Percentiles rank a stretch among this genome's conserved stretches.
Conservation (phyloP, 2,797 vertebrate genomes). For the Alfaro cultratus region DNA sequence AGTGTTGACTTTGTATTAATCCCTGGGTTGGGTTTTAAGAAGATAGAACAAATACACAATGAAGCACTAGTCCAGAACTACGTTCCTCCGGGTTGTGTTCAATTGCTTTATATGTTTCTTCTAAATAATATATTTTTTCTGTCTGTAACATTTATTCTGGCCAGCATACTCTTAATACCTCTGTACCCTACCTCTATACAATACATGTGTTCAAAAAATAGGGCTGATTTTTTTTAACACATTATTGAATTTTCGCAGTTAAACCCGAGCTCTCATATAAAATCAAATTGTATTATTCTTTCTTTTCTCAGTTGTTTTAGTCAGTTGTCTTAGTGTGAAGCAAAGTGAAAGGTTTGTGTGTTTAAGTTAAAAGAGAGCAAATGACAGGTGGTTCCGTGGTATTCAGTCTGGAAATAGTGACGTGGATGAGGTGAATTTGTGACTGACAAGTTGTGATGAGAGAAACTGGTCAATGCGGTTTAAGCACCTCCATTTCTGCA, state of each 20-base stretch:
- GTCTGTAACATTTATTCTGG: background rate
- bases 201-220: background rate
- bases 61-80: background rate
- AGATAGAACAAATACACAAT: background rate
- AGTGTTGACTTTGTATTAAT: background rate
- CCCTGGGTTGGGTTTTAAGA: background rate
- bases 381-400: constrained; percentile 49
- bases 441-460: constrained; percentile 70
- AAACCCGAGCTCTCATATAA: background rate
- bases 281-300: background rate
- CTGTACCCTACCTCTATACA: background rate
- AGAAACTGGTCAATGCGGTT: constrained; percentile 69
- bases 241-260: background rate
- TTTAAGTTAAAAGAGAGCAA: constrained; percentile 49
- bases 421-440: constrained; percentile 62
- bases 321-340: constrained; percentile 17
- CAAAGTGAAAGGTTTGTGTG: constrained; percentile 31
- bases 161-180: background rate
- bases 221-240: background rate
- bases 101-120: background rate
- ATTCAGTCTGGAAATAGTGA: constrained; percentile 53
- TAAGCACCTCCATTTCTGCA: constrained; percentile 73
- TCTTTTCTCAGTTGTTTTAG: constrained; percentile 5
- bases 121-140: background rate
- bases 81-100: background rate